Percentiles rank a stretch among this genome's conserved stretches.
Evolutionary conservation across 2,888 invertebrate genomes (phyloP).

Genomic region (Pyrrhia umbra): DNA sequence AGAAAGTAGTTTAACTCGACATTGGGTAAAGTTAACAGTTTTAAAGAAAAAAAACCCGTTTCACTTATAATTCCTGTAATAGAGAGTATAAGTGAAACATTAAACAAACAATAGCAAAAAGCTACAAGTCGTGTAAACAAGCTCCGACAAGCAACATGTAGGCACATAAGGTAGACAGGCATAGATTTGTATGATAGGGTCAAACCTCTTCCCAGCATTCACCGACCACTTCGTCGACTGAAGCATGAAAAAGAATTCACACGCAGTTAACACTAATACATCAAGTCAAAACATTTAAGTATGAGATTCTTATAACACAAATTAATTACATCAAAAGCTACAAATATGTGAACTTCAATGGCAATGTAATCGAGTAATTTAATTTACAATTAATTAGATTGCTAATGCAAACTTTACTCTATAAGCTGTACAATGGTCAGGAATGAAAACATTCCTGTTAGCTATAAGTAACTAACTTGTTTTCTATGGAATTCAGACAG

Average conservation of each 20-base stretch:
- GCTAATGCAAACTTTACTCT: no score
- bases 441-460: no score
- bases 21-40: conserved; percentile 5
- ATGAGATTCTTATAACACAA: background rate
- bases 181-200: conserved; percentile 68
- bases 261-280: conserved; percentile 54
- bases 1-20: conserved; percentile 23
- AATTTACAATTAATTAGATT: background rate
- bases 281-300: conserved; percentile 2
- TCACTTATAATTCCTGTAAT: conserved; percentile 33
- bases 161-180: conserved; percentile 56
- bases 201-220: conserved; percentile 88
- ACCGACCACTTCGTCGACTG: conserved; percentile 87
- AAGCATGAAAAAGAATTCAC: conserved; percentile 82
- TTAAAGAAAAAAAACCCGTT: conserved; percentile 4
- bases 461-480: no score
- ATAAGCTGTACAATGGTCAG: no score
- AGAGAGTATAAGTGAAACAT: conserved; percentile 36
- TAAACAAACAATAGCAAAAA: conserved; percentile 68
- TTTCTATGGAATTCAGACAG: no score
- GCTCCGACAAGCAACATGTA: conserved; percentile 67
- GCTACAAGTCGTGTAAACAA: conserved; percentile 69
- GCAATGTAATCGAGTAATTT: background rate
- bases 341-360: conserved; percentile 11
- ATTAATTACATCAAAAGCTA: conserved; percentile 22